phyloP scores from a whole-genome alignment of 1,140 invertebrate genomes.

The Euborellia annulipes region DNA sequence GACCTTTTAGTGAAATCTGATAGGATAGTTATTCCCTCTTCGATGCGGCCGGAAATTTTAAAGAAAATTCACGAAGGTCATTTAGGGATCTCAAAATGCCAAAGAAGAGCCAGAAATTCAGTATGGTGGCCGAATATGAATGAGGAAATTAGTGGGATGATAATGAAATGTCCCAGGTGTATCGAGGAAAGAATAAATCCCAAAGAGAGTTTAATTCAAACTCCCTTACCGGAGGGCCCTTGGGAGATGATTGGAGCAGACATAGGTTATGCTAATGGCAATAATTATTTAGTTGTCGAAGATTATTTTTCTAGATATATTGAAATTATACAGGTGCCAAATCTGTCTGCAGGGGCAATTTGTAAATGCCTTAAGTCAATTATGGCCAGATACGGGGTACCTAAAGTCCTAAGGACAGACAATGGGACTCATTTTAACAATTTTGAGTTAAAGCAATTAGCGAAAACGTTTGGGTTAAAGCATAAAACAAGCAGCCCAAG shows the following conservation, averaged over 20 bases:
- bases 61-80: constrained; percentile 4
- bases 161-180: neutral
- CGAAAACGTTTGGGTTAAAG: too few species aligned
- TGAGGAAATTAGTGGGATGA: neutral
- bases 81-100: neutral
- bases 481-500: constrained; percentile 1
- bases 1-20: neutral
- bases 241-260: neutral
- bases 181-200: neutral
- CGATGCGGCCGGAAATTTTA: neutral
- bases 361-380: neutral
- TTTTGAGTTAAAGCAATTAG: neutral
- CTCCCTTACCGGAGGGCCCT: neutral
- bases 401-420: neutral
- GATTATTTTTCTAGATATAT: constrained; percentile 2
- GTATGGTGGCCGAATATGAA: constrained; percentile 4
- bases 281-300: constrained; percentile 2
- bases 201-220: neutral
- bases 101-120: neutral
- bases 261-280: neutral
- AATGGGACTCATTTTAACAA: constrained; percentile 1
- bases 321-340: neutral
- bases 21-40: neutral
- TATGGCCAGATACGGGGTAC: neutral
- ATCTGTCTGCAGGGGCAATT: neutral